These are phyloP conservation scores for Alviniconcha marisindica DNA, from an alignment of 1,140 invertebrate genomes.

Conservation along the genomic window DNA sequence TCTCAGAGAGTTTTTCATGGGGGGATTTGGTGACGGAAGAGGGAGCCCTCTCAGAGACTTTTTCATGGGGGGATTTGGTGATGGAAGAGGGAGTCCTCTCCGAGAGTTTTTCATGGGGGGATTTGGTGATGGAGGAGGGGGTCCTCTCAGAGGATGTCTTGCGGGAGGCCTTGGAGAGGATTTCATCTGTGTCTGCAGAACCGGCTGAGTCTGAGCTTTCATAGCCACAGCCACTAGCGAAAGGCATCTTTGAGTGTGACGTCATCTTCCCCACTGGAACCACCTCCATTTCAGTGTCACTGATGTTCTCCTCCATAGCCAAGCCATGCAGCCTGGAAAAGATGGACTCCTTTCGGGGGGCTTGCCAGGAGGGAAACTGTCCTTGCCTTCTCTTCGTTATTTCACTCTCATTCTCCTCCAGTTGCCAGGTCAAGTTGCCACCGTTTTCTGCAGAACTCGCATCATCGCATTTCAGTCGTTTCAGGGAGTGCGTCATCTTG, in stretches of 20 bases:
- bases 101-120: too few species aligned
- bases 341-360: conserved; percentile 5
- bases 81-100: too few species aligned
- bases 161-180: conserved; percentile 24
- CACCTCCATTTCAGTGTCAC: conserved; percentile 12
- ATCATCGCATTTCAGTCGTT: conserved; percentile 56
- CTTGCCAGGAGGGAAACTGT: conserved; percentile 46
- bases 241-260: background rate
- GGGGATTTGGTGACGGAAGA: too few species aligned
- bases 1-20: too few species aligned
- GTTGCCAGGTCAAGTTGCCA: conserved; percentile 58
- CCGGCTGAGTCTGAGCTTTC: conserved; percentile 33
- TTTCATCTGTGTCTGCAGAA: conserved; percentile 47
- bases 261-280: background rate
- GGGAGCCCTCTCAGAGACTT: too few species aligned
- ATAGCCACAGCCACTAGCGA: background rate
- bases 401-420: conserved; percentile 57
- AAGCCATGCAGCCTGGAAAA: background rate
- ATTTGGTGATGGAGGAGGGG: too few species aligned
- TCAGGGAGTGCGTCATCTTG: conserved; percentile 62
- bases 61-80: too few species aligned
- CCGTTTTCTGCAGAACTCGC: background rate
- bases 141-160: too few species aligned
- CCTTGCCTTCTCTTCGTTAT: conserved; percentile 63
- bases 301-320: background rate